phyloP scores from a whole-genome alignment of 2,797 vertebrate genomes.

The Sebastes diploproa region DNA sequence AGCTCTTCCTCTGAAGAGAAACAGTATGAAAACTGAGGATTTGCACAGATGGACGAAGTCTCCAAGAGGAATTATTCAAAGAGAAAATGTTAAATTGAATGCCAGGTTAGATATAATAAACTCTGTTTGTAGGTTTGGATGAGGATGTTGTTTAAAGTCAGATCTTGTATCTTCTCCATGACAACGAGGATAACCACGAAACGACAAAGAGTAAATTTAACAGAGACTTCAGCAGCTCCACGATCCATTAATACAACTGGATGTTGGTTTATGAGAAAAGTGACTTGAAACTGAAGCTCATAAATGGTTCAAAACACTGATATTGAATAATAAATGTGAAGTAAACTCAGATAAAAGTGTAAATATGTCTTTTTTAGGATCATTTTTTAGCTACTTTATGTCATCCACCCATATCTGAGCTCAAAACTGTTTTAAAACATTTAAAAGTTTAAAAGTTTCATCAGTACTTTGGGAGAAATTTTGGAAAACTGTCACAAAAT shows the following conservation, averaged over 20 bases:
- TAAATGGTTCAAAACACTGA: background rate
- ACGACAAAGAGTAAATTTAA: background rate
- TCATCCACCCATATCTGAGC: background rate
- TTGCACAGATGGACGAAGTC: background rate
- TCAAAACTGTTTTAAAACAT: background rate
- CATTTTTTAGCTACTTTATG: background rate
- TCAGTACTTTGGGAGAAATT: background rate
- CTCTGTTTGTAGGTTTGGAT: background rate
- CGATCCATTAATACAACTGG: background rate
- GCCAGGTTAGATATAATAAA: background rate
- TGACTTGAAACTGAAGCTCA: background rate
- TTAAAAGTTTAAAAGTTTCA: background rate
- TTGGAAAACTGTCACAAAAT: too few species aligned
- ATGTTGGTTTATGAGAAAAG: background rate
- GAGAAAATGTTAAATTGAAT: background rate
- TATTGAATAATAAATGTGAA: background rate
- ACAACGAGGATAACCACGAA: background rate
- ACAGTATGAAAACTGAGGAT: background rate
- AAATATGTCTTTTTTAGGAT: fast-evolving
- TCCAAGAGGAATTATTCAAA: too few species aligned
- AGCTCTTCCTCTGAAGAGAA: background rate
- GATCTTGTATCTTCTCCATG: background rate
- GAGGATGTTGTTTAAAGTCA: background rate
- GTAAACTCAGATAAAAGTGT: background rate
- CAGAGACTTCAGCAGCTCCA: background rate